Base-by-base conservation (phyloP, 1,140 invertebrate species). In the Eriosoma lanigerum region DNA sequence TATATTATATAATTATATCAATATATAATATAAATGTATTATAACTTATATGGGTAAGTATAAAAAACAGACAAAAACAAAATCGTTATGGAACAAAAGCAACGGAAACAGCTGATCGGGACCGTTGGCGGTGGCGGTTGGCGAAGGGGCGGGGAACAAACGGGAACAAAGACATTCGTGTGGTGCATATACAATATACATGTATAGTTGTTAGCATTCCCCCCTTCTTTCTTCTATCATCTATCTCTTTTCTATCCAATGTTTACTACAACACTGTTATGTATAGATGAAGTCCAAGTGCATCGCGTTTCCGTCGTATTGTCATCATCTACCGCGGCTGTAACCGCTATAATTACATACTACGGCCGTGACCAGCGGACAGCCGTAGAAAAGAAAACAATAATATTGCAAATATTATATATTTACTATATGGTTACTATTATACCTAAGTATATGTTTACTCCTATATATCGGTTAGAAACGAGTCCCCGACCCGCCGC, bases 41-140 rank as follows among this genome's bases (percentile, higher is more conserved):
- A 38, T 38, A 38, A 4, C 8, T 38, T 38, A 38, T 38, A 38
- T 38, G 3, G 8, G 3, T 38, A 38, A 38, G 32, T 38, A 38
- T n/a, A n/a, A n/a, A n/a, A 38, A 56, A 72, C 19, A 21, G 12
- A 32, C 9, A 75, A 75, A 8, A 38, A 38, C 60, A 60, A 62
- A 78, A 78, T 78, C 75, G 75, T 78, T 78, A 78, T 38, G 24
- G 75, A 78, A 78, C 75, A 78, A 78, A 78, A 78, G 75, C 75
- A 21, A 56, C 44, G 38, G 54, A 78, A 78, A 78, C 75, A 78
- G 75, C 75, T 78, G 75, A 78, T 26, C 75, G 12, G 32, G 38
- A 60, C 0, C 38, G 38, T 2, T 2, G 15, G 15, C 15, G 38
- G 19, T n/a, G 72, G 32, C 44, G 21, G 68, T 21, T 17, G 56